Conservation (phyloP, 2,888 invertebrate species). For the Tineola bisselliella region DNA sequence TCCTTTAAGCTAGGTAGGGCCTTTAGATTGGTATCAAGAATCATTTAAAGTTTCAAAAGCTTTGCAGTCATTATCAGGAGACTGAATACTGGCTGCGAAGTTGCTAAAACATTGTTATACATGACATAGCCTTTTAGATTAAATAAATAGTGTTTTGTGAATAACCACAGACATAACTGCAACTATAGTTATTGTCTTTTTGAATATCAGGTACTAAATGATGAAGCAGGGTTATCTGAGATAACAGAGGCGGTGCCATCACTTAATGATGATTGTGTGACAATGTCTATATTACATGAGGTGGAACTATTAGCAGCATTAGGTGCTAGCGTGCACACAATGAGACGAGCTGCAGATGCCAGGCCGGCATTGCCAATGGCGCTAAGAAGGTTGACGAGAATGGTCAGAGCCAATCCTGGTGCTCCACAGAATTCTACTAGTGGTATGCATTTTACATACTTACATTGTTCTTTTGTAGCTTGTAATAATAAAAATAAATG, state of each 20-base stretch:
- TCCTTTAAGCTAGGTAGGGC: no score
- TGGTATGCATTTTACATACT: neutral
- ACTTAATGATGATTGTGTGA: constrained; percentile 75
- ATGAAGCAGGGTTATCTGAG: constrained; percentile 68
- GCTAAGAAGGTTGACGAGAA: constrained; percentile 70
- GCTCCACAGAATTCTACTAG: neutral
- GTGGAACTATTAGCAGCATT: constrained; percentile 78
- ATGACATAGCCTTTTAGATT: no score
- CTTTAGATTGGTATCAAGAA: no score
- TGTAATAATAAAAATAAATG: no score
- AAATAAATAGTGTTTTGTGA: no score
- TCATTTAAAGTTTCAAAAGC: no score
- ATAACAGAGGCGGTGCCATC: constrained; percentile 77
- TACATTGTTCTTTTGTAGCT: neutral
- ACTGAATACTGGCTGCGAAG: no score
- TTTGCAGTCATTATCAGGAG: no score
- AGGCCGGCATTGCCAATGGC: constrained; percentile 79
- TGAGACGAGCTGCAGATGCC: constrained; percentile 72
- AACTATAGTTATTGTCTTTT: no score
- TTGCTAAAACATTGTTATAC: no score
- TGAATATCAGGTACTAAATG: constrained; percentile 41
- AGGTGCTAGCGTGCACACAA: constrained; percentile 71
- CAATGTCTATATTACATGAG: constrained; percentile 79
- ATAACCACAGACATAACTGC: no score
- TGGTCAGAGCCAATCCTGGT: constrained; percentile 45